A percentile compares a stretch with the other conserved stretches of the same genome.
These are phyloP conservation scores for Alosa sapidissima DNA, from an alignment of 2,797 vertebrate genomes.

Conservation along the genomic window DNA sequence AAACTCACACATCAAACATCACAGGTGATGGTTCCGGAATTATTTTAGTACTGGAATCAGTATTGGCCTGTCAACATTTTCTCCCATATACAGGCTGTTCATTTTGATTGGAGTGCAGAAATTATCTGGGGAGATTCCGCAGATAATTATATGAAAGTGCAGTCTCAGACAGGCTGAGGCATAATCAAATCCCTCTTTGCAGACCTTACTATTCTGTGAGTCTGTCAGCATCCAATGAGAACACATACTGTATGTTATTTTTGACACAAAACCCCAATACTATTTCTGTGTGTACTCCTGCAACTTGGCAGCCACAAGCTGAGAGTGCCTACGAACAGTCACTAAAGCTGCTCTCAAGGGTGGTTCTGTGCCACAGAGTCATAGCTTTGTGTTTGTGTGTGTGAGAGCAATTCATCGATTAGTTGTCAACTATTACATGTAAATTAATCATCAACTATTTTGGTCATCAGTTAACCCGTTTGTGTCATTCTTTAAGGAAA, in stretches of 20 bases:
- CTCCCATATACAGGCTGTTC: background rate
- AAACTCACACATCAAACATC: background rate
- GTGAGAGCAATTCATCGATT: background rate
- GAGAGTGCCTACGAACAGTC: too few relatives aligned
- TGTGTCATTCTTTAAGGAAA: too few relatives aligned
- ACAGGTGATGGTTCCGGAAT: background rate
- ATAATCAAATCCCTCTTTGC: background rate
- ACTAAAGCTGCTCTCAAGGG: too few relatives aligned
- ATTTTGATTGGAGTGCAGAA: too few relatives aligned
- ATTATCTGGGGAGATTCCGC: background rate
- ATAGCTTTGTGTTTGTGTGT: background rate
- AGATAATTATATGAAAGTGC: background rate
- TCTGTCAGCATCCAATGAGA: background rate
- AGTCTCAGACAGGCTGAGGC: background rate
- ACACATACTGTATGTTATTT: too few relatives aligned
- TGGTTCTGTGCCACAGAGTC: too few relatives aligned
- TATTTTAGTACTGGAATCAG: background rate
- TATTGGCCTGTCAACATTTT: background rate
- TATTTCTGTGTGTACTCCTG: too few relatives aligned
- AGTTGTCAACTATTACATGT: too few relatives aligned
- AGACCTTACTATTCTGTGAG: background rate
- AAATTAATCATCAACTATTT: too few relatives aligned
- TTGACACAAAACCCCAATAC: too few relatives aligned
- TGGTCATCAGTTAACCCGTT: too few relatives aligned
- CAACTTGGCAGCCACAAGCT: too few relatives aligned